phyloP scores from a whole-genome alignment of 2,888 invertebrate species.

The Caenorhabditis sulstoni region DNA sequence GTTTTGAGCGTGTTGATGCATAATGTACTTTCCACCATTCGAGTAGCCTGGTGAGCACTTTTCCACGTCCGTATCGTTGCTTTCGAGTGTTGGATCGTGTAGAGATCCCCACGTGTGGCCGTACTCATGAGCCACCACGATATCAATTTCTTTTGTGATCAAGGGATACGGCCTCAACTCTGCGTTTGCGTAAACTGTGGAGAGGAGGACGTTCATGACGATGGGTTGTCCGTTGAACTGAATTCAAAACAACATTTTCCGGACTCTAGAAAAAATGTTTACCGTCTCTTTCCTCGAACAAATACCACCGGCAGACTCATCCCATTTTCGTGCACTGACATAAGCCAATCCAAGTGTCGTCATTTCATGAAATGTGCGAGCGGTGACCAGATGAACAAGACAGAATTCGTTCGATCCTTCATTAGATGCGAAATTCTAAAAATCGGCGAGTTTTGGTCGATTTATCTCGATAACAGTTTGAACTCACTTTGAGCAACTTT shows the following conservation, averaged over 20 bases:
- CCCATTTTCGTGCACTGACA: slow-evolving; percentile 22
- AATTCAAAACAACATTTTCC: neutral
- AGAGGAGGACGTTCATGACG: slow-evolving; percentile 54
- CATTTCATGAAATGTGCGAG: slow-evolving; percentile 53
- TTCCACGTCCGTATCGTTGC: slow-evolving; percentile 44
- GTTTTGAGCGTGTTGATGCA: slow-evolving; percentile 57
- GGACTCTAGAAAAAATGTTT: neutral
- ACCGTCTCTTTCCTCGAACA: slow-evolving; percentile 41
- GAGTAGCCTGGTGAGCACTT: slow-evolving; percentile 49
- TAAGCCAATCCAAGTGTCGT: slow-evolving; percentile 49
- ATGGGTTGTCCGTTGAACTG: slow-evolving; percentile 29
- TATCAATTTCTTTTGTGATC: slow-evolving; percentile 64
- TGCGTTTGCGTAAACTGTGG: slow-evolving; percentile 45
- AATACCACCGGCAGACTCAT: slow-evolving; percentile 49
- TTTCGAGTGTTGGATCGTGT: slow-evolving; percentile 50
- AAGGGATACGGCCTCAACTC: slow-evolving; percentile 54
- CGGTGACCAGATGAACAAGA: slow-evolving; percentile 62
- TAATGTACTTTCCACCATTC: slow-evolving; percentile 58
- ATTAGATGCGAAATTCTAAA: slow-evolving; percentile 56
- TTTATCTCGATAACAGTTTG: too few species aligned
- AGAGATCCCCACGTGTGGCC: slow-evolving; percentile 63
- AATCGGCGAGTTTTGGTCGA: neutral
- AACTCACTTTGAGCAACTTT: slow-evolving; percentile 13
- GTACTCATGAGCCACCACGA: slow-evolving; percentile 65
- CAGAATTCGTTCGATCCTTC: slow-evolving; percentile 62